phyloP scores from a whole-genome alignment of 2,113 vertebrate genomes.

The Ochotona curzoniae region DNA sequence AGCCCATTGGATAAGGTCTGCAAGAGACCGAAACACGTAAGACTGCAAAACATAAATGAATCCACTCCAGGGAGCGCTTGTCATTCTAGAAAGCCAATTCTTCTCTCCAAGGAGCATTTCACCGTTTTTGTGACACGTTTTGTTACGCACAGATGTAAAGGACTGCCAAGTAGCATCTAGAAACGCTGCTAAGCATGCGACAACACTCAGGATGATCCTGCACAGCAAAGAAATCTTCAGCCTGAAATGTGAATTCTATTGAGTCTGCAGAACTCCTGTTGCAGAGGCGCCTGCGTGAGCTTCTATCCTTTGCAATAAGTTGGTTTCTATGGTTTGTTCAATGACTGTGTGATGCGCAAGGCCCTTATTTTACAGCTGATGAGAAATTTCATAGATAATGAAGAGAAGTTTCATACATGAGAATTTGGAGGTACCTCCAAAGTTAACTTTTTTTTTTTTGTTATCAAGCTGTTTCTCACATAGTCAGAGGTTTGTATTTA shows the following conservation, averaged over 20 bases:
- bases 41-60: neutral
- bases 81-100: neutral
- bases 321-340: neutral
- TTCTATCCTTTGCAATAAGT: fast-evolving
- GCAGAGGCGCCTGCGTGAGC: fast-evolving
- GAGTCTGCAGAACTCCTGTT: neutral
- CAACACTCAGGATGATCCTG: neutral
- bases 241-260: neutral
- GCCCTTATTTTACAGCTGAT: neutral
- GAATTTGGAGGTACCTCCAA: neutral
- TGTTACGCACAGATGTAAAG: neutral
- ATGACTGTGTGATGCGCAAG: neutral
- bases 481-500: neutral
- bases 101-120: neutral
- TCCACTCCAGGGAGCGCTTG: neutral
- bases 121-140: neutral
- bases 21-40: neutral
- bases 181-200: neutral
- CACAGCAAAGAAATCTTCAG: neutral
- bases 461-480: neutral
- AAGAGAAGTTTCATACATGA: neutral
- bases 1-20: neutral
- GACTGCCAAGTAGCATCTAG: neutral
- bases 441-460: slow-evolving; percentile 34
- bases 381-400: neutral